These are phyloP conservation scores for Pterophyllum scalare DNA, from an alignment of 2,113 vertebrate species.

Conservation along the genomic window DNA sequence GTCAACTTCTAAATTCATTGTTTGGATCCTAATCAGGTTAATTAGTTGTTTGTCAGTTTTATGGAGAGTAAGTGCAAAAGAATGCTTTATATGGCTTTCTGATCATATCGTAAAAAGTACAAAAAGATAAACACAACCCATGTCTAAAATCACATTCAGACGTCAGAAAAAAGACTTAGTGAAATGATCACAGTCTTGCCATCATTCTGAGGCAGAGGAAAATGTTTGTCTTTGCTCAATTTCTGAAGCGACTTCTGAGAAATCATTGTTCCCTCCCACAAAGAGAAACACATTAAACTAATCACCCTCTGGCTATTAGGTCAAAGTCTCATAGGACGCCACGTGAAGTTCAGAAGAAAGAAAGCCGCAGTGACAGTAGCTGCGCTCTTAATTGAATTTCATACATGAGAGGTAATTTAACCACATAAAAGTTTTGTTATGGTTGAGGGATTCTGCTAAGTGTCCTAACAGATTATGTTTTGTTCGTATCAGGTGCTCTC, in stretches of 20 bases:
- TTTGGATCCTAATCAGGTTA: slow-evolving; percentile 50
- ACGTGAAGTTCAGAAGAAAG: background rate
- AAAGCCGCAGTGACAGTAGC: slow-evolving; percentile 28
- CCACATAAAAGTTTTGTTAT: background rate
- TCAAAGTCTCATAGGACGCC: background rate
- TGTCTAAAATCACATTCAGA: background rate
- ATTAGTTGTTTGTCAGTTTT: slow-evolving; percentile 70
- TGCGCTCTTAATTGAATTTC: background rate
- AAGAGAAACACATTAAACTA: background rate
- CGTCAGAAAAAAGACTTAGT: background rate
- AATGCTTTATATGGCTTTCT: background rate
- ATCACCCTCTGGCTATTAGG: background rate
- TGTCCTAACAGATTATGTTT: background rate
- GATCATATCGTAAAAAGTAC: background rate
- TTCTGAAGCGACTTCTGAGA: background rate
- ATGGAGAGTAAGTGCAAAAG: slow-evolving; percentile 16
- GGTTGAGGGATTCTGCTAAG: background rate
- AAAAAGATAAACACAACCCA: background rate
- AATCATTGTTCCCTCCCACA: background rate
- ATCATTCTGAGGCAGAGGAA: background rate
- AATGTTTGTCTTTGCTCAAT: background rate
- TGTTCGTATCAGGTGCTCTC: background rate
- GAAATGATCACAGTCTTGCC: background rate
- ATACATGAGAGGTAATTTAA: slow-evolving; percentile 2
- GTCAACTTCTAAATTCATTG: slow-evolving; percentile 61